A percentile compares a stretch with the other conserved stretches of the same genome.
Conservation (phyloP, 2,113 vertebrate genomes). For the Oplegnathus fasciatus region DNA sequence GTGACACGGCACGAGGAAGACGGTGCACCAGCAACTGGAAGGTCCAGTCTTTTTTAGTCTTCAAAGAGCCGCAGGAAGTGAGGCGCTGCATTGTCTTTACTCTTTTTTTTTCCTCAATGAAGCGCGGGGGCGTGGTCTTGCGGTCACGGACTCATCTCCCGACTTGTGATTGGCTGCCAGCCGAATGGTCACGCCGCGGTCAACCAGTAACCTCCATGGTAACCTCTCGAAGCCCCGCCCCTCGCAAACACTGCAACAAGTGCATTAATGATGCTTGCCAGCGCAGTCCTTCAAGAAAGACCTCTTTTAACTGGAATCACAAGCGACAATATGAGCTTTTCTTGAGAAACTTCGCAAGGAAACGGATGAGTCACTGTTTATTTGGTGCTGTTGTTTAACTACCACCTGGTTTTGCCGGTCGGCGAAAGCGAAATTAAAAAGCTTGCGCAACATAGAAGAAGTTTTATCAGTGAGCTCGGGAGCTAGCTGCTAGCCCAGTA, state of each 20-base stretch:
- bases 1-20: slow-evolving; percentile 48
- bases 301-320: slow-evolving; percentile 15
- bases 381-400: not conserved
- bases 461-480: slow-evolving; percentile 50
- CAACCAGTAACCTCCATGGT: slow-evolving; percentile 58
- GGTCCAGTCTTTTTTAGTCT: slow-evolving; percentile 65
- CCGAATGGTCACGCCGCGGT: slow-evolving; percentile 37
- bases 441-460: slow-evolving; percentile 58
- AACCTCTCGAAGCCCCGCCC: slow-evolving; percentile 55
- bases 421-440: slow-evolving; percentile 22
- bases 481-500: slow-evolving; percentile 73
- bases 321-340: slow-evolving; percentile 16
- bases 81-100: slow-evolving; percentile 1
- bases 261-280: slow-evolving; percentile 80
- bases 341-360: not conserved
- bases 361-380: slow-evolving; percentile 1
- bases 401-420: slow-evolving; percentile 43
- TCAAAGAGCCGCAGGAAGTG: slow-evolving; percentile 20
- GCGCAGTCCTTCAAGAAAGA: slow-evolving; percentile 51
- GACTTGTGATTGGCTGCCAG: slow-evolving; percentile 60
- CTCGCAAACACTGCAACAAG: slow-evolving; percentile 83
- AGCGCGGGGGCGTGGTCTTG: slow-evolving; percentile 46
- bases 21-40: slow-evolving; percentile 64
- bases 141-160: not conserved
- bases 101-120: slow-evolving; percentile 48